Conservation (phyloP, 2,797 vertebrate genomes). For the Hypotaenidia philippensis region DNA sequence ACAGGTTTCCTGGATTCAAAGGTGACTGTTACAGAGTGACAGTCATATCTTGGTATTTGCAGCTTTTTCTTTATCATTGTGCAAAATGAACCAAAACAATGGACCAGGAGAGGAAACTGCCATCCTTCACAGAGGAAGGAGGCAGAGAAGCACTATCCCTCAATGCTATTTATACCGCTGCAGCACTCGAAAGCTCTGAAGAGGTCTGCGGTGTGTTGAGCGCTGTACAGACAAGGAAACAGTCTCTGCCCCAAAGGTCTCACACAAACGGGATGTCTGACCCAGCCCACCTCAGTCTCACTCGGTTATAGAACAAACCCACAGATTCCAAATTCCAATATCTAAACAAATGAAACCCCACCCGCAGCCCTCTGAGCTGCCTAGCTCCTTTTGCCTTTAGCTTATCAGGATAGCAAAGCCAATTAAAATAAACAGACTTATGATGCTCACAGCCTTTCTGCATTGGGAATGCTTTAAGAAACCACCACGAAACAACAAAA, state of each 20-base stretch:
- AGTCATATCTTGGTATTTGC: background rate
- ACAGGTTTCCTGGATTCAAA: background rate
- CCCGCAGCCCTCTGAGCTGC: background rate
- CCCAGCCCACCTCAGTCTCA: background rate
- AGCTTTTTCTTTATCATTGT: background rate
- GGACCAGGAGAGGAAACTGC: background rate
- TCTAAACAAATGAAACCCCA: background rate
- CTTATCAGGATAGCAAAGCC: conserved; percentile 38
- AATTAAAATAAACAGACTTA: conserved; percentile 59
- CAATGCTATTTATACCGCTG: background rate
- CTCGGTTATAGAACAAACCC: background rate
- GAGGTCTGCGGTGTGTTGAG: background rate
- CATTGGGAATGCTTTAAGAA: background rate
- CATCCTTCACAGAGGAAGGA: conserved; percentile 11
- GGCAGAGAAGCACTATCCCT: background rate
- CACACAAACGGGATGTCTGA: background rate
- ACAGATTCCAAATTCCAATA: background rate
- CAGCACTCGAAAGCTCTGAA: background rate
- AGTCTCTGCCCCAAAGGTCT: background rate
- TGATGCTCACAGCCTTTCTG: background rate
- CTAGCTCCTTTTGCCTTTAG: background rate
- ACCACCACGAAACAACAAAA: background rate
- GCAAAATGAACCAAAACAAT: background rate
- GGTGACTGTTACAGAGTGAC: background rate
- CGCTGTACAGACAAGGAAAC: background rate